Conservation (phyloP, 1,140 invertebrate species). For the Tetraneura akinire region DNA sequence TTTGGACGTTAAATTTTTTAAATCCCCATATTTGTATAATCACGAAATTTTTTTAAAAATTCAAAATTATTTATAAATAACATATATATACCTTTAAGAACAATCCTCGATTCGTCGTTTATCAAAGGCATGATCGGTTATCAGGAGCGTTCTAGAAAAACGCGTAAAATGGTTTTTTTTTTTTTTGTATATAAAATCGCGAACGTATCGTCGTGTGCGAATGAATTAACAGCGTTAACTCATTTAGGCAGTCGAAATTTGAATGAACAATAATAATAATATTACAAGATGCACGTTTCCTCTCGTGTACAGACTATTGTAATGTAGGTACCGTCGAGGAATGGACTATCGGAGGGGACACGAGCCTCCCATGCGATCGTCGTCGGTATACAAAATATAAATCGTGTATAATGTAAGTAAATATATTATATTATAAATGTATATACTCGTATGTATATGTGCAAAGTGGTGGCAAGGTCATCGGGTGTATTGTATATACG, state of each 20-base stretch:
- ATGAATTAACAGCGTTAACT: not conserved
- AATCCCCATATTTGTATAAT: too few species aligned
- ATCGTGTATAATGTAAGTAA: too few species aligned
- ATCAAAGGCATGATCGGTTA: conserved; percentile 14
- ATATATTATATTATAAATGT: too few species aligned
- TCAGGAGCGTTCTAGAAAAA: not conserved
- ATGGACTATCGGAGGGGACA: not conserved
- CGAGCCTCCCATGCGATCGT: not conserved
- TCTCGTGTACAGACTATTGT: not conserved
- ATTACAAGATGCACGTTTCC: conserved; percentile 22
- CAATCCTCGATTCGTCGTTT: not conserved
- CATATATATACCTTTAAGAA: not conserved
- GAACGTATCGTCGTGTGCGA: not conserved
- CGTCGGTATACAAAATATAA: not conserved
- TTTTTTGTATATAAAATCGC: too few species aligned
- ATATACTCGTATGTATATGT: too few species aligned
- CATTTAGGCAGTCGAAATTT: not conserved
- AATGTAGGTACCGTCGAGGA: too few species aligned
- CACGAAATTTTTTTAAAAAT: too few species aligned
- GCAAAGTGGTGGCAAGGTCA: conserved; percentile 50
- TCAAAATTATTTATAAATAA: too few species aligned
- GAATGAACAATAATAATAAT: not conserved
- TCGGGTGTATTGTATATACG: not conserved
- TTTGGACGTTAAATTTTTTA: too few species aligned
- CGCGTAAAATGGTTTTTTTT: not conserved